phyloP scores from a whole-genome alignment of 1,140 invertebrate species.

The Gryllus bimaculatus region DNA sequence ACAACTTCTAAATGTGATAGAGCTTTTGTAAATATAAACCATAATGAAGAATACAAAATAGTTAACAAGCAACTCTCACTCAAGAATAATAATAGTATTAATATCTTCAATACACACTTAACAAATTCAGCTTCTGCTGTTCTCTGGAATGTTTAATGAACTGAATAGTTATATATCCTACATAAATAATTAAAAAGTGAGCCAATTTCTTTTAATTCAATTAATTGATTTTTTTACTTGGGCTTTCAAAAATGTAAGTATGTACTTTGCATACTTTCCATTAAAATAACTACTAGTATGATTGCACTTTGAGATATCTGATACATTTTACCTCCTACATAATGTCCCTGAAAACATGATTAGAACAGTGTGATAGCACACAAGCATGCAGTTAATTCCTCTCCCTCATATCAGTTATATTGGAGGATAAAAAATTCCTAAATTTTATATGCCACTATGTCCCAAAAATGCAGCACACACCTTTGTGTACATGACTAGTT shows the following conservation, averaged over 20 bases:
- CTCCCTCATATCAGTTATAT: background rate
- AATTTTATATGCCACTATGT: background rate
- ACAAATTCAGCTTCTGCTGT: background rate
- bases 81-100: background rate
- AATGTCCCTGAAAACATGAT: background rate
- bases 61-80: background rate
- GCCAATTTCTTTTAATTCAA: background rate
- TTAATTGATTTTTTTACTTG: too few relatives aligned
- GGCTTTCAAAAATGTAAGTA: background rate
- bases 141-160: background rate
- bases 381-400: background rate
- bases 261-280: background rate
- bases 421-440: background rate
- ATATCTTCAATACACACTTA: background rate
- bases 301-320: constrained; percentile 4
- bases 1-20: background rate
- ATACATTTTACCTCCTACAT: background rate
- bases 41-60: background rate
- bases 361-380: background rate
- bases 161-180: background rate
- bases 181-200: background rate
- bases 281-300: background rate
- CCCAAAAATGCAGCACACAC: too few relatives aligned
- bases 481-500: background rate
- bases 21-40: background rate